These are phyloP conservation scores for Amorpha juglandis DNA, from an alignment of 2,888 invertebrate species.

Conservation along the genomic window DNA sequence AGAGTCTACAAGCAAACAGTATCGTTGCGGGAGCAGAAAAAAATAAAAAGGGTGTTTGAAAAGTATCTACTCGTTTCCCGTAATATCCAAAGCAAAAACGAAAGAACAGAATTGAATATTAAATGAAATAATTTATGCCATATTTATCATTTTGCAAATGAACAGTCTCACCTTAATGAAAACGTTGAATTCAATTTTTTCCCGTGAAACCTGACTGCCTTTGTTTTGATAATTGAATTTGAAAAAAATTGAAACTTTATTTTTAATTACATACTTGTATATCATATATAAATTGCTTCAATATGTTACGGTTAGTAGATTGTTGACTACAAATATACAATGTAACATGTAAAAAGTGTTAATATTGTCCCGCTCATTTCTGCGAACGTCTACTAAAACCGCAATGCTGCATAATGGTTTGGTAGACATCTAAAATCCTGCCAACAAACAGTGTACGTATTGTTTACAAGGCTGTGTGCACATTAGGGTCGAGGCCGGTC, in stretches of 20 bases:
- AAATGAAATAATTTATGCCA: slow-evolving; percentile 86
- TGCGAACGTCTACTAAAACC: background rate
- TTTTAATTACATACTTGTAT: background rate
- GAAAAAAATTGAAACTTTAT: background rate
- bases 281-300: no score
- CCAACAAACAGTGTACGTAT: slow-evolving; percentile 24
- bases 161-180: slow-evolving; percentile 83
- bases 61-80: slow-evolving; percentile 72
- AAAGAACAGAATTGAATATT: slow-evolving; percentile 84
- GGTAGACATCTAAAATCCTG: background rate
- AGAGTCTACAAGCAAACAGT: slow-evolving; percentile 78
- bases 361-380: background rate
- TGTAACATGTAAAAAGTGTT: background rate
- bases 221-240: slow-evolving; percentile 9
- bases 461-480: slow-evolving; percentile 52
- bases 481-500: slow-evolving; percentile 52
- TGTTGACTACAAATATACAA: background rate
- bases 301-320: no score
- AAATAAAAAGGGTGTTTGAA: slow-evolving; percentile 78
- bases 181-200: slow-evolving; percentile 69
- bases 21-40: slow-evolving; percentile 63
- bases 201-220: slow-evolving; percentile 31
- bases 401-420: slow-evolving; percentile 1
- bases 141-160: slow-evolving; percentile 85
- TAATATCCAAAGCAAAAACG: slow-evolving; percentile 68